Base-by-base conservation (phyloP, 2,797 vertebrate genomes). In the Chiloscyllium punctatum region DNA sequence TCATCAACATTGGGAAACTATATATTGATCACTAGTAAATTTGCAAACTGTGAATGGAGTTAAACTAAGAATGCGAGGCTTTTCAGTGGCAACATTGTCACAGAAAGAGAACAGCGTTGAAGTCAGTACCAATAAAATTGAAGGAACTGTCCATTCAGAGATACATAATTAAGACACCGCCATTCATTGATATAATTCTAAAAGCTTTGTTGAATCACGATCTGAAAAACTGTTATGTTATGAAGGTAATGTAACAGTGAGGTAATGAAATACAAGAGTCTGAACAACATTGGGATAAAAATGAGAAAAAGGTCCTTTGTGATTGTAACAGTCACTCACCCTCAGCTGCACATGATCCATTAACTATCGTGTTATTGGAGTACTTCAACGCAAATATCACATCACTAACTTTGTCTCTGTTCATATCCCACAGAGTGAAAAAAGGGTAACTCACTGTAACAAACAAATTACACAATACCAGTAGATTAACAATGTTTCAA, bases 391-490 rank as follows among this genome's bases (percentile, higher is more conserved):
- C 97, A 95, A 99, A 98, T 96, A 99, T 21, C 42, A 99, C 96
- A 66, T 99, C 99, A 96, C 97, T 97, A 95, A 99, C 98, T 96
- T 97, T 98, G 97, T 99, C 99, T 77, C 96, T 88, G 57, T 97
- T 98, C 66, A 97, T 96, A 62, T 98, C 97, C 96, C 98, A 97
- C 95, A 98, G 18, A 1, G 97, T 97, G 37, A 99, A 96, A 96
- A 99, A 99, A 13, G 97, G 96, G 96, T 98, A 99, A 2, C 98
- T 97, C 53, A 96, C 99, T 99, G 97, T 33, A 96, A 96, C 96
- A 96, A 95, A 96, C n/a, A 69, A 69, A 95, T 71, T 69, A 68
- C 84, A 69, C 37, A 96, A 87, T 72, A 74, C 53, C 42, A 57
- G 62, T 57, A 30, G 66, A 18, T 53, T 79, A 79, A 79, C 74